Base-by-base conservation (phyloP, 35 echinoderm and acorn worm species). In the Lytechinus variegatus region DNA sequence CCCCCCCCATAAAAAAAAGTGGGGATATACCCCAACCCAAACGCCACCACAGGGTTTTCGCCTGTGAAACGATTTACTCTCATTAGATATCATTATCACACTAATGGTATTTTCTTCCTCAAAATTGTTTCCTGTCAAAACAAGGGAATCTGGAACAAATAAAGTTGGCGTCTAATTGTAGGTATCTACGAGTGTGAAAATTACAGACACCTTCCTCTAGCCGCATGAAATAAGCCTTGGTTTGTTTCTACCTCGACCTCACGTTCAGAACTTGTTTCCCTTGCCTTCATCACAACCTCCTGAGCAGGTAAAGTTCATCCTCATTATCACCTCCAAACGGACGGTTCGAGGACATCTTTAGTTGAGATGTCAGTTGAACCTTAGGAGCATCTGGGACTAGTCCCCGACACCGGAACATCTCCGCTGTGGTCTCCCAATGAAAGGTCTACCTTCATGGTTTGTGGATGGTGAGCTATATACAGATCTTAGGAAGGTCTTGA, bases 321-420 rank as follows among this genome's bases (percentile, higher is more conserved):
- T 90, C 88, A 90, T 90, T 90, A 90, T 90, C 88, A 90, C 88
- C 88, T 90, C 11, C 3, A 90, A 28, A 54, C 88, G 88, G 88
- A 28, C 9, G 88, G 52, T 12, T 44, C 29, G 52, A 12, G 29
- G 88, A 44, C 52, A 44, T 44, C 5, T 90, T 54, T 44, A 54
- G 88, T 90, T 44, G 88, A 90, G 88, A 90, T 90, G 88, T 90
- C 88, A 90, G 88, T 90, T 54, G 88, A 21, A 51, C 52, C 88
- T 54, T 6, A 19, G 52, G 7, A 14, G 52, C 88, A 90, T 90
- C 88, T 90, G 88, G 88, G 52, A 51, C 88, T 54, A 54, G 66
- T 79, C 66, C 66, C 66, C 19, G 66, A 24, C 16, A 7, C 66
- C 66, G 66, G 66, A 79, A 79, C 66, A 19, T 79, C 66, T 19